These are phyloP conservation scores for Dipodomys merriami DNA, from an alignment of 2,113 vertebrate species.

Conservation along the genomic window DNA sequence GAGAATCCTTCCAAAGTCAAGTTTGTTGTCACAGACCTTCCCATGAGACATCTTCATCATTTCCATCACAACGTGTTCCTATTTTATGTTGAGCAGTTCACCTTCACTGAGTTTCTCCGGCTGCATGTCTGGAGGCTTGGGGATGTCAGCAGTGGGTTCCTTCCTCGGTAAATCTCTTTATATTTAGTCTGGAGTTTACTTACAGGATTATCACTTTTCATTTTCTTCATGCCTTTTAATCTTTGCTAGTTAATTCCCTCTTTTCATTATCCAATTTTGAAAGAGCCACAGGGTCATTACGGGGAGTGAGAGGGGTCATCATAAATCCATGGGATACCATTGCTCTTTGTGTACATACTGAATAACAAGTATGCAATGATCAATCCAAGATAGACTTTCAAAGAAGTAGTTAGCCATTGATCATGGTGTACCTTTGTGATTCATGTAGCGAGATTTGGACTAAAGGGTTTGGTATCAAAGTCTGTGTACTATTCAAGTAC, in stretches of 20 bases:
- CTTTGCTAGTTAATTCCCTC: background rate
- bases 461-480: too few relatives aligned
- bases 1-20: constrained; percentile 21
- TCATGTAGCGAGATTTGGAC: background rate
- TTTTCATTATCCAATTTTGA: background rate
- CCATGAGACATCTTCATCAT: background rate
- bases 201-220: background rate
- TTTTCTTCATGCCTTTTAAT: background rate
- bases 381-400: background rate
- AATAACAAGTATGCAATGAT: background rate
- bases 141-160: background rate
- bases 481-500: background rate
- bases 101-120: background rate
- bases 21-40: background rate
- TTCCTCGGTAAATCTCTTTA: background rate
- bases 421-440: background rate
- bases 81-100: constrained; percentile 48
- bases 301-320: background rate
- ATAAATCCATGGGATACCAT: background rate
- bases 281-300: background rate
- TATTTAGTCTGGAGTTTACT: background rate
- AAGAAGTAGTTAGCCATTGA: background rate
- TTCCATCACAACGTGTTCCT: background rate
- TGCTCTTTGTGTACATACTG: background rate
- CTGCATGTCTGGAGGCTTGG: background rate